These are phyloP conservation scores for Antigone vipio DNA, from an alignment of 2,113 vertebrate genomes.

Conservation along the genomic window DNA sequence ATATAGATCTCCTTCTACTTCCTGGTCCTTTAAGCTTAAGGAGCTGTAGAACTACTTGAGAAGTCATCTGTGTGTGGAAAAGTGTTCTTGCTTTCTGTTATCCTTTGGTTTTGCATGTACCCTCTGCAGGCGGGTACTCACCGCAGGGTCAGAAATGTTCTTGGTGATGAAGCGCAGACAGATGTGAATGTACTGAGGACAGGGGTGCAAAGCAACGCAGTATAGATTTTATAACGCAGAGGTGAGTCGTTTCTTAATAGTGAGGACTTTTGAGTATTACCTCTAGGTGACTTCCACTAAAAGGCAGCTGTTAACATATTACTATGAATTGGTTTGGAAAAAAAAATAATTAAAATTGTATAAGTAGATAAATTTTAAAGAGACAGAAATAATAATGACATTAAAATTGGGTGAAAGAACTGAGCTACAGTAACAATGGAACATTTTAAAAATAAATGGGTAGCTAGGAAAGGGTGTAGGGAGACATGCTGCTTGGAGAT, in stretches of 20 bases:
- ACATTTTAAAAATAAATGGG: not conserved
- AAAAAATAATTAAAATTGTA: constrained; percentile 13
- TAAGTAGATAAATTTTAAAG: constrained; percentile 46
- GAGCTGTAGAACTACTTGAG: not conserved
- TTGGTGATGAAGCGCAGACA: not conserved
- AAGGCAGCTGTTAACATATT: constrained; percentile 32
- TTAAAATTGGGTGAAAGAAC: constrained; percentile 25
- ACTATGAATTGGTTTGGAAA: not conserved
- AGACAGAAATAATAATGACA: constrained; percentile 14
- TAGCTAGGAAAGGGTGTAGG: constrained; percentile 34
- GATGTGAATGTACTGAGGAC: not conserved
- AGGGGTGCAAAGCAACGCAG: not conserved
- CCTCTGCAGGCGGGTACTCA: not conserved
- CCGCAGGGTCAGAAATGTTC: accelerated
- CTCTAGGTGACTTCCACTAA: not conserved
- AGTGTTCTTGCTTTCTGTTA: not conserved
- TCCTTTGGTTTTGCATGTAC: not conserved
- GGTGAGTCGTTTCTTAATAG: not conserved
- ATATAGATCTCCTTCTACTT: not conserved
- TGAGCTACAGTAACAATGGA: not conserved
- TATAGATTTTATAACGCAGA: not conserved
- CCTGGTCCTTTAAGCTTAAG: not conserved
- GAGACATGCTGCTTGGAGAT: constrained; percentile 26
- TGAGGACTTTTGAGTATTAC: not conserved
- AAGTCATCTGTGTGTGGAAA: not conserved